These are phyloP conservation scores for Paramormyrops hopkinsi DNA, from an alignment of 2,797 vertebrate genomes.

Conservation along the genomic window DNA sequence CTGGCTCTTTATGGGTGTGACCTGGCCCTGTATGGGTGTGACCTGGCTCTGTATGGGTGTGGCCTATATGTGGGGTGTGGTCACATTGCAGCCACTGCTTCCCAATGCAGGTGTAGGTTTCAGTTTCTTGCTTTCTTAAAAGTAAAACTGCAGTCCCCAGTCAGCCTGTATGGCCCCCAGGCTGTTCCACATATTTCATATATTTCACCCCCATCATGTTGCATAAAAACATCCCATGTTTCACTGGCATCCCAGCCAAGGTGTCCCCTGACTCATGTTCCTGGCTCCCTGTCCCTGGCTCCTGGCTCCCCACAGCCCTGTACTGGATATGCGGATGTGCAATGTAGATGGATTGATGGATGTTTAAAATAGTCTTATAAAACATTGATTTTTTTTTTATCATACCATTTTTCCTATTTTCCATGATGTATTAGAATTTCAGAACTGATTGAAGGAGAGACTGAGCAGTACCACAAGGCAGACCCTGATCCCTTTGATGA, in stretches of 20 bases:
- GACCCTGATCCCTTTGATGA: constrained; percentile 98
- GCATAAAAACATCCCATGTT: background rate
- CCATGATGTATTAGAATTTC: constrained; percentile 72
- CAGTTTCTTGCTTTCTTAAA: background rate
- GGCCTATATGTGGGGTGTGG: background rate
- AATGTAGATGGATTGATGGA: background rate
- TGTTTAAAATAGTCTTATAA: background rate
- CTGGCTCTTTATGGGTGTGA: no score
- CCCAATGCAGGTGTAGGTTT: background rate
- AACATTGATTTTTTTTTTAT: background rate
- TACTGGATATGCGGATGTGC: background rate
- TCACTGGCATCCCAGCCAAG: background rate
- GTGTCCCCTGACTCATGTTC: background rate
- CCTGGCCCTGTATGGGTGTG: background rate
- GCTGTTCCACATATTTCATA: background rate
- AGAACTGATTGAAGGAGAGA: constrained; percentile 94
- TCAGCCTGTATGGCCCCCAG: background rate
- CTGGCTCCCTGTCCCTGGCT: background rate
- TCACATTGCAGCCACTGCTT: background rate
- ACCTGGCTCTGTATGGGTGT: background rate
- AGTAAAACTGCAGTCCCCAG: background rate
- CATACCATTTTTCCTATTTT: background rate
- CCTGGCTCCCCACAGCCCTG: background rate
- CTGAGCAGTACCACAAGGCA: constrained; percentile 94
- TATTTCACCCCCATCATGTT: background rate